Evolutionary conservation across 2,888 invertebrate genomes (phyloP).

Genomic region (Julus scanicus): DNA sequence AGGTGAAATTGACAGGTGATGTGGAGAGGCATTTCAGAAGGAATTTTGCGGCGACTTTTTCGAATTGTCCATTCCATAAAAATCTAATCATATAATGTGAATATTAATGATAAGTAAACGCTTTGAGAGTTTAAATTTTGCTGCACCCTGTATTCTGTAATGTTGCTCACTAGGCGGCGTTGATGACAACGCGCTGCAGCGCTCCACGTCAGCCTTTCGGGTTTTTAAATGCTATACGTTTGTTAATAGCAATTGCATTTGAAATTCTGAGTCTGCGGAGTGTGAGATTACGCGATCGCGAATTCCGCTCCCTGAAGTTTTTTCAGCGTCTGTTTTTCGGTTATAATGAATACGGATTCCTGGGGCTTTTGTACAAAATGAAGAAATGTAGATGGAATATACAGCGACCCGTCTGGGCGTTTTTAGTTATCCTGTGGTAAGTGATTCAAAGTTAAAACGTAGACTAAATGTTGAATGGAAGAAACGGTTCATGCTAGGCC

Average conservation of each 20-base stretch:
- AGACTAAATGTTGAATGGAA: background rate
- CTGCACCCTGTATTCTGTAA: background rate
- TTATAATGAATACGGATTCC: conserved; percentile 45
- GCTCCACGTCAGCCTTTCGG: conserved; percentile 49
- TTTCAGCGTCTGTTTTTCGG: background rate
- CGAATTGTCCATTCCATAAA: no score
- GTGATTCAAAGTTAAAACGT: background rate
- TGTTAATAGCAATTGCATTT: background rate
- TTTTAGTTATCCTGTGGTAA: conserved; percentile 48
- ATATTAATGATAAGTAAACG: no score
- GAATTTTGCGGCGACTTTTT: no score
- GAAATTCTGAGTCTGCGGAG: background rate
- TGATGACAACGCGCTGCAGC: conserved; percentile 7
- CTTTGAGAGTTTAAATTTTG: background rate
- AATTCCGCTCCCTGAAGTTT: background rate
- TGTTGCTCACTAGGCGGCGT: background rate
- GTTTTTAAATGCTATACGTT: background rate
- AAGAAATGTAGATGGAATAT: conserved; percentile 49
- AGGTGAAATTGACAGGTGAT: no score
- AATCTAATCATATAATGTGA: no score
- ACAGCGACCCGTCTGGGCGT: conserved; percentile 20
- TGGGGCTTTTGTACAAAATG: conserved; percentile 30
- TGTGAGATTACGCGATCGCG: background rate
- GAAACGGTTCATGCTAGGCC: background rate
- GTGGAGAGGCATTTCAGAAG: no score